Base-by-base conservation (phyloP, 2,888 invertebrate genomes). In the Chorisops tibialis region DNA sequence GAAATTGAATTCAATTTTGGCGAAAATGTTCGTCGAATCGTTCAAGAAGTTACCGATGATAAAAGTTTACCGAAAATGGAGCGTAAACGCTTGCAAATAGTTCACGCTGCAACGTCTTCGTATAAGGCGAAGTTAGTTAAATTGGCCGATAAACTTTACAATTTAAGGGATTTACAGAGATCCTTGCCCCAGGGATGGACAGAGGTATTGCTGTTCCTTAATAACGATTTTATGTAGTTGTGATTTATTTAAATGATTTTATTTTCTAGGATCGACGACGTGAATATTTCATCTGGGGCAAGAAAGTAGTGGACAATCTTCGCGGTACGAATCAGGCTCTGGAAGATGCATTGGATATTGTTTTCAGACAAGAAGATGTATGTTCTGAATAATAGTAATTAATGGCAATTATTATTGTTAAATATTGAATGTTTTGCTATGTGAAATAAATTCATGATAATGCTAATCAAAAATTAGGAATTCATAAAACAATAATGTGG, bases 71-170 rank as follows among this genome's bases (percentile, higher is more conserved):
- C 85, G 0, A 87, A 85, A 70, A 71, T 74, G 21, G 83, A 82
- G 67, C 77, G 91, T 22, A 86, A 91, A 77, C 74, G 77, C 9
- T 69, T 84, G 19, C 89, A 89, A 78, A 84, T 91, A 65, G 79
- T 78, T 35, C 81, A 86, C 72, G 87, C 88, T 0, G 74, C 80
- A 0, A 73, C 72, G 3, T 71, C 77, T 1, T 84, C 83, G 66
- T 67, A 72, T 11, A 79, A 83, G 72, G 91, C 91, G 0, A 91
- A 90, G 72, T 76, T 91, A 21, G 87, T 93, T 0, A 88, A 87
- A 73, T 75, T 93, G 67, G 91, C 91, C 0, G 92, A 93, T 76
- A 92, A 92, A 73, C 79, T 92, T 65, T 88, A 92, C 73, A 92
- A 93, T 76, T 78, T 93, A 12, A 76, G 89, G 50, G 91, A 92